Conservation (phyloP, 2,113 vertebrate species). For the Elanus axillaris region DNA sequence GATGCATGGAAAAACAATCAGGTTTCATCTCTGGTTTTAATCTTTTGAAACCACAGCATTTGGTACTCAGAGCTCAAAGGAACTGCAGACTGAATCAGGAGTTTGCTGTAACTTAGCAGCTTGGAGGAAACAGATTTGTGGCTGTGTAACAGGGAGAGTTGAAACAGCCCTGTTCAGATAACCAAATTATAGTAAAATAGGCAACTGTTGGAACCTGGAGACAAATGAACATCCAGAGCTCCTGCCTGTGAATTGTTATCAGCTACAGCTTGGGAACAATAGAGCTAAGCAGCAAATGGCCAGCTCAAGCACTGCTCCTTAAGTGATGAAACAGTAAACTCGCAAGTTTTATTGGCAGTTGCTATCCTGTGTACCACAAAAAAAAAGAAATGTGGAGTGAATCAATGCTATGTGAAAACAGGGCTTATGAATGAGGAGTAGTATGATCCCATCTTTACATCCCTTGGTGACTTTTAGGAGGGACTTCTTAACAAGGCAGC, state of each 20-base stretch:
- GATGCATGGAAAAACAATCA: slow-evolving; percentile 25
- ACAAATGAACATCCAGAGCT: neutral
- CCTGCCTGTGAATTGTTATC: neutral
- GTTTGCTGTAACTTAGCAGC: neutral
- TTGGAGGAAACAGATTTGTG: neutral
- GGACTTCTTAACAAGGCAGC: neutral
- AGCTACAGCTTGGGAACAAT: neutral
- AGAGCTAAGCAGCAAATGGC: neutral
- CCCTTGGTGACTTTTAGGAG: neutral
- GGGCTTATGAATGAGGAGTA: neutral
- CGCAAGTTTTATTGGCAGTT: neutral
- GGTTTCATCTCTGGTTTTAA: slow-evolving; percentile 57
- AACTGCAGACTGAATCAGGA: slow-evolving; percentile 1
- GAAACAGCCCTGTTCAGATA: neutral
- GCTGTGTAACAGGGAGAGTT: neutral
- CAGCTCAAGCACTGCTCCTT: neutral
- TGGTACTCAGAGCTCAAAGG: slow-evolving; percentile 42
- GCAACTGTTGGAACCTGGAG: neutral
- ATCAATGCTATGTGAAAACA: neutral
- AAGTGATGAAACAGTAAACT: neutral
- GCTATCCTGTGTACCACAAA: neutral
- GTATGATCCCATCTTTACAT: neutral
- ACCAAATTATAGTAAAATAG: neutral
- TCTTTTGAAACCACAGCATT: slow-evolving; percentile 24
- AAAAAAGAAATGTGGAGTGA: neutral